Base-by-base conservation (phyloP, 1,140 invertebrate genomes). In the Drosophila saltans region DNA sequence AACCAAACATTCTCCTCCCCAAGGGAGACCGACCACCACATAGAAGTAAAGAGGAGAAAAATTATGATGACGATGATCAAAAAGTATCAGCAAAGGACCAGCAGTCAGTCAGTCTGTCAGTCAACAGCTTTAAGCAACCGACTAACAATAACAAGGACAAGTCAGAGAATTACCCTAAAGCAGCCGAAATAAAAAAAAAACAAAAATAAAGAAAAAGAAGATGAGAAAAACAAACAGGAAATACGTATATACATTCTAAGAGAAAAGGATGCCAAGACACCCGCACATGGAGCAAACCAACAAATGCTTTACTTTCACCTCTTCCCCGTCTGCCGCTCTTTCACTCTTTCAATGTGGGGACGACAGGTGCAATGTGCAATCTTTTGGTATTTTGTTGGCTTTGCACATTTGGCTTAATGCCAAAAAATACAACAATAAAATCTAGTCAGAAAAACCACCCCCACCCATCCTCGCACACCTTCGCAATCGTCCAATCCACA, bases 351-450 rank as follows among this genome's bases (percentile, higher is more conserved):
- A 36, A 36, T 36, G 33, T 36, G 6, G 6, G 33, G 33, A 36
- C 33, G 84, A 83, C 83, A 88, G 84, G 80, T 89, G 81, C 84
- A 90, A 81, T 81, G 84, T 89, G 85, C 84, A 89, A 89, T 89
- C 84, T 89, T 89, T 89, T 84, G 85, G 85, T 89, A 89, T 89
- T 89, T 89, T 89, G 84, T 89, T 89, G 84, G 84, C 84, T 89
- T 89, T 89, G 78, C 78, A 84, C 81, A 90, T 89, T 89, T 89
- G 84, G 84, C 85, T 67, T 89, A 89, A 89, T 84, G 84, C 84
- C 84, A 89, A 89, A 71, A 73, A 80, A 78, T 64, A 68, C 70
- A 45, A 76, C 56, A 66, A 48, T 69, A 45, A 59, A 65, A 11
- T 48, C 62, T 21, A 39, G 41, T 30, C 24, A 39, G 4, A 61